A percentile compares a stretch with the other conserved stretches of the same genome.
Evolutionary conservation across 2,888 invertebrate species (phyloP).

Genomic region (Andrena bicolor): DNA sequence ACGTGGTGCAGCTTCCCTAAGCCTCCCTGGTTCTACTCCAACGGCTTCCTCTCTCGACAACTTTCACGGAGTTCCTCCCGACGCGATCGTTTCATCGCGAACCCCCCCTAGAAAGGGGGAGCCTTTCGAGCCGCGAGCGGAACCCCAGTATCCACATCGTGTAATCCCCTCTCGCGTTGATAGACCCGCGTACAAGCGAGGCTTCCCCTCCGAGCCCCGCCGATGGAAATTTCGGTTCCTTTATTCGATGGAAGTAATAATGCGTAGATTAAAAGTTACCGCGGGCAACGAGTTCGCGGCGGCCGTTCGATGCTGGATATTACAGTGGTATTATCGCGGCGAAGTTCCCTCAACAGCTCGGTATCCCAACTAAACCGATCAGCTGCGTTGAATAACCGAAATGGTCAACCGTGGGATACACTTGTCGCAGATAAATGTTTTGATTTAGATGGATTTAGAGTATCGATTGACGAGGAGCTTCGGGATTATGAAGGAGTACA

Average conservation of each 20-base stretch:
- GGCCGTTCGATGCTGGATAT: neutral
- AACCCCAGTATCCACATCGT: conserved; percentile 35
- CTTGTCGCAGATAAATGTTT: too few species aligned
- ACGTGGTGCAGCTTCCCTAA: conserved; percentile 45
- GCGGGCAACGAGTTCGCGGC: neutral
- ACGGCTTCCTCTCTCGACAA: conserved; percentile 63
- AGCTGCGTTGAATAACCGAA: neutral
- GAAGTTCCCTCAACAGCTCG: neutral
- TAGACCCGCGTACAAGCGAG: conserved; percentile 38
- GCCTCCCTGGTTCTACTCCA: conserved; percentile 50
- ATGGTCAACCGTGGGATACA: neutral
- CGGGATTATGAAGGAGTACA: too few species aligned
- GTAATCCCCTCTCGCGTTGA: conserved; percentile 53
- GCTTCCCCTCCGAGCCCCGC: conserved; percentile 31
- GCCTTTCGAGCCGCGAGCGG: conserved; percentile 45
- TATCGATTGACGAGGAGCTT: too few species aligned
- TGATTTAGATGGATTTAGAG: too few species aligned
- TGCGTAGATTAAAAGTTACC: conserved; percentile 52
- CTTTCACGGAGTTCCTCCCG: conserved; percentile 36
- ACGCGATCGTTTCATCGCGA: conserved; percentile 53
- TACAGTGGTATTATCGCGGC: neutral
- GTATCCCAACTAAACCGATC: neutral
- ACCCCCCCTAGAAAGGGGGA: too few species aligned
- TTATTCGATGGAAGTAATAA: conserved; percentile 48
- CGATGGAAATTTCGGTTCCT: conserved; percentile 41